Evolutionary conservation across 37 sponge, comb jelly and placozoan genomes (phyloP), one percentile per base, ranked within the genome.

Genomic region (Tethya wilhelma): DNA sequence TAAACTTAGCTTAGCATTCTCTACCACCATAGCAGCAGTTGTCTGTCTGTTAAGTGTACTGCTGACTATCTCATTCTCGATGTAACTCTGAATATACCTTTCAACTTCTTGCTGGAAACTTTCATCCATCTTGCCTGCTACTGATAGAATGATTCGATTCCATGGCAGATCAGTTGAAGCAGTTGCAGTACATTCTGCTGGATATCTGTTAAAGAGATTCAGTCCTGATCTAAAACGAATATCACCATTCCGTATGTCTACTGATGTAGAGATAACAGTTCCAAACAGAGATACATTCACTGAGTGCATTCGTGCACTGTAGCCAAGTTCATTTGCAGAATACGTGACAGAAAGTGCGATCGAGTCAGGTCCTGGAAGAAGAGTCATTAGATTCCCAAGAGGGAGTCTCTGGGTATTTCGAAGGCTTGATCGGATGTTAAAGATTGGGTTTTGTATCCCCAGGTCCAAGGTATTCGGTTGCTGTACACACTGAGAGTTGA

Each of bases 271-370:
- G 66, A 82, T 49, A 20, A 29, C 1, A 32, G 74, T 64, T 1
- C 74, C 83, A 39, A 82, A 39, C 30, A 72, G 20, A 19, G 74
- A 63, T 30, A 62, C 22, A 19, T 60, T 26, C 26, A 59, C 74
- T 28, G 40, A 28, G 36, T 59, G 74, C 17, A 72, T 31, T 20
- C 12, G 12, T 12, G 55, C 65, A 1, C 23, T 8, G 1, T n/a
- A 25, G 6, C 7, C 11, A 9, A 11, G 8, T 4, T 38, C 31
- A 11, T 33, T 68, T 17, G 46, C 6, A 31, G 53, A 17, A 40
- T 58, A 70, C 0, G 43, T 44, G 37, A 12, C 60, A 32, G 62
- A 59, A 9, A 69, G 36, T 38, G 81, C 72, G 38, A 29, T 28
- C 17, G 72, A 36, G 17, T 64, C 71, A 23, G 40, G n/a, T 2